These are phyloP conservation scores for Chrysotoxum bicinctum DNA, from an alignment of 2,888 invertebrate species.

Conservation along the genomic window DNA sequence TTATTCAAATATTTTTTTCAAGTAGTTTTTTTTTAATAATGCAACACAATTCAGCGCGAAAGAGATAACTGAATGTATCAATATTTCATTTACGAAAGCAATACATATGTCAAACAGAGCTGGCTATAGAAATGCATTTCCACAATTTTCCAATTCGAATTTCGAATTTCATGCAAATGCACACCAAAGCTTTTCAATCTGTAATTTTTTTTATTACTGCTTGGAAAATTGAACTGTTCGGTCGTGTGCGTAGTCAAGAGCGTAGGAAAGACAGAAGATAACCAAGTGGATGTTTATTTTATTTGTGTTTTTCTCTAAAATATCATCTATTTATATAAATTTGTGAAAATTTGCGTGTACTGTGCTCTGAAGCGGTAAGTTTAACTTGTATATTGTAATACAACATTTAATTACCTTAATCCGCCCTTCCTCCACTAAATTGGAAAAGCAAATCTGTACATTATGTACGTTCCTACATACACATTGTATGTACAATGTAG, in stretches of 20 bases:
- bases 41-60: not conserved
- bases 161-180: conserved; percentile 36
- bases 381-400: not conserved
- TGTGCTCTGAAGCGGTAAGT: conserved; percentile 35
- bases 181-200: conserved; percentile 44
- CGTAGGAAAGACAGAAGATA: conserved; percentile 49
- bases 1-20: not conserved
- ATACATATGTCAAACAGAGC: conserved; percentile 15
- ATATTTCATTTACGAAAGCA: not conserved
- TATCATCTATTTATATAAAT: not conserved
- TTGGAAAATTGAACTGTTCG: conserved; percentile 68
- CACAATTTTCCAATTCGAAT: conserved; percentile 62
- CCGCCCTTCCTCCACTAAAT: not conserved
- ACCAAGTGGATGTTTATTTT: conserved; percentile 48
- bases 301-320: conserved; percentile 28
- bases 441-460: not conserved
- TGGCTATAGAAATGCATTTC: conserved; percentile 9
- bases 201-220: conserved; percentile 57
- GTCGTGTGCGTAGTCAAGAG: conserved; percentile 61
- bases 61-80: not conserved
- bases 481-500: too few relatives aligned
- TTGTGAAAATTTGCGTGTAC: not conserved
- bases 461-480: too few relatives aligned
- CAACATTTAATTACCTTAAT: not conserved
- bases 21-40: not conserved